Conservation (phyloP, 2,113 vertebrate species). For the Paramormyrops kingsleyae region DNA sequence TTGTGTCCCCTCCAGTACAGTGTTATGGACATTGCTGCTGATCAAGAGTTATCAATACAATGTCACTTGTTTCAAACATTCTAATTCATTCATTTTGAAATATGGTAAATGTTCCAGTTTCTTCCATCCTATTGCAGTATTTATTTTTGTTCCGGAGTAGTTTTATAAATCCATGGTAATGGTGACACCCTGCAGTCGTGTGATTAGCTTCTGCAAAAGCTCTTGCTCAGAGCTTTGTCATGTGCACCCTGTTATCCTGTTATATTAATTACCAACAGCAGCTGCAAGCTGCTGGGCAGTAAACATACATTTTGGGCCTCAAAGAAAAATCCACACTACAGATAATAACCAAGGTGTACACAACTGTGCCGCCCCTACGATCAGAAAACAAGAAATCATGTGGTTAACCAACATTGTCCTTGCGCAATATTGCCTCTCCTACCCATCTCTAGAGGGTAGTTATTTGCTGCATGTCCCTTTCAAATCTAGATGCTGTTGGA, state of each 20-base stretch:
- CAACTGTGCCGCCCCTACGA: background rate
- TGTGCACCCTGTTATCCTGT: background rate
- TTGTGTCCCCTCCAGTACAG: background rate
- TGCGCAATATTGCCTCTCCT: background rate
- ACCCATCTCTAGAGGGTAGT: background rate
- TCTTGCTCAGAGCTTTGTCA: background rate
- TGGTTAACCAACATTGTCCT: background rate
- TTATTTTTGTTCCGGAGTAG: background rate
- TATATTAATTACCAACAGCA: background rate
- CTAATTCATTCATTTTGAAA: background rate
- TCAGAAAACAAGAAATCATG: background rate
- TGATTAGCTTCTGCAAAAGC: background rate
- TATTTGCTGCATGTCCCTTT: background rate
- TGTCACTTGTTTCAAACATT: background rate
- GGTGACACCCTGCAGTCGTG: background rate
- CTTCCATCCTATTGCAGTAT: background rate
- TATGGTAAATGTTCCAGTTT: background rate
- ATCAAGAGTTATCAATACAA: background rate
- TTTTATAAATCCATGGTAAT: background rate
- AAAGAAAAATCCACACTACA: background rate
- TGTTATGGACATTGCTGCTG: background rate
- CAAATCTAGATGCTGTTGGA: background rate
- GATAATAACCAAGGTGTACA: background rate
- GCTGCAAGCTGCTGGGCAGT: background rate
- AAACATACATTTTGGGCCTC: background rate